A percentile compares a stretch with the other conserved stretches of the same genome.
Conservation (phyloP, 2,113 vertebrate genomes). For the Amphiprion percula region DNA sequence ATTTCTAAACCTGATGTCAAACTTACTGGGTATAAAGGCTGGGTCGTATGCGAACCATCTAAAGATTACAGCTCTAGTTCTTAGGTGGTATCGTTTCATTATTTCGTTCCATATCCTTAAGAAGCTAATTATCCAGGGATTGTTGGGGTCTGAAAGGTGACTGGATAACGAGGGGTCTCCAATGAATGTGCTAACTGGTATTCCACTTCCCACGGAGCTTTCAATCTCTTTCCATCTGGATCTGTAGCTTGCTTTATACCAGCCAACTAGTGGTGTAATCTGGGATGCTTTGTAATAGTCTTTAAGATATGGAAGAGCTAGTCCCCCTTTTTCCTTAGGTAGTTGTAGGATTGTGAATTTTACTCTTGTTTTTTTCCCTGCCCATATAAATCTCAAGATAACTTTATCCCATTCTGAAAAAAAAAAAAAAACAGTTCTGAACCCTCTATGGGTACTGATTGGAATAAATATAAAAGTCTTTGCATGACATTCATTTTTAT, state of each 20-base stretch:
- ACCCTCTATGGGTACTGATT: neutral
- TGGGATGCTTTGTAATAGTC: neutral
- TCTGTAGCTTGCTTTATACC: too few relatives aligned
- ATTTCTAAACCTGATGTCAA: too few relatives aligned
- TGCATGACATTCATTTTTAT: neutral
- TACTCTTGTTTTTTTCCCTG: neutral
- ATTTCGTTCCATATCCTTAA: too few relatives aligned
- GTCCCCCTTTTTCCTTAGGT: neutral
- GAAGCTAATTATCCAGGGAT: too few relatives aligned
- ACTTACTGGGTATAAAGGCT: too few relatives aligned
- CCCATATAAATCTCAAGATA: neutral
- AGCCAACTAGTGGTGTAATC: fast-evolving
- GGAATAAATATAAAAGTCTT: neutral
- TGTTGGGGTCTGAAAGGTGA: too few relatives aligned
- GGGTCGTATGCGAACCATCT: too few relatives aligned
- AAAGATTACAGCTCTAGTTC: too few relatives aligned
- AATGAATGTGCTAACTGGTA: too few relatives aligned
- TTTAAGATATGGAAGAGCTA: neutral
- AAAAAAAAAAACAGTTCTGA: neutral
- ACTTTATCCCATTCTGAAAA: neutral
- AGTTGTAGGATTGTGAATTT: neutral
- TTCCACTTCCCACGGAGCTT: too few relatives aligned
- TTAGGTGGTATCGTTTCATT: too few relatives aligned
- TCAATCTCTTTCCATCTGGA: neutral
- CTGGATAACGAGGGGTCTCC: too few relatives aligned